Evolutionary conservation across 2,113 vertebrate species (phyloP), one percentile per base, ranked within the genome.

Genomic region (Amazona vittata): DNA sequence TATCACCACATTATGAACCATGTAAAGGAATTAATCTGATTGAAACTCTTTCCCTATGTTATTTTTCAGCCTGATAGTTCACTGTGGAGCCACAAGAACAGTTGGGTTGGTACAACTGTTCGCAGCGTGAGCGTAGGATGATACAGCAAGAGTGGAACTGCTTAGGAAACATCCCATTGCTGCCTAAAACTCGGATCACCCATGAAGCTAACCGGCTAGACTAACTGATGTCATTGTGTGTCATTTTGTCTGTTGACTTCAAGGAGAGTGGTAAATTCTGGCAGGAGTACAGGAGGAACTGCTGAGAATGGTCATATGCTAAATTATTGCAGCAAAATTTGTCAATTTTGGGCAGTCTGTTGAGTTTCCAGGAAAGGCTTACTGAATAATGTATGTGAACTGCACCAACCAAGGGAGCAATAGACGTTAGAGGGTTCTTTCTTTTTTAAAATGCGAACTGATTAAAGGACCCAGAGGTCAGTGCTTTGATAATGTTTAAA

Each of bases 111-210:
- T 70, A 49, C 53, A 71, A 50, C 47, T 68, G n/a, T 70, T 83
- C 4, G 0, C 35, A 46, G 11, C 16, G 7, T 67, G 59, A 93
- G 68, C 46, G 50, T 5, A 4, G 64, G 68, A 47, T 86, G 65
- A 67, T 78, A 83, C 70, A 95, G 71, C 71, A 78, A 86, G 53
- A 90, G 33, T 41, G 52, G 71, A 88, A 63, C 63, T 74, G 31
- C 71, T 82, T 85, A 44, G 73, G 94, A 86, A 95, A 83, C 9
- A 49, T 76, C 39, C 33, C 8, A 4, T 88, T 9, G 2, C 47
- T 92, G 62, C 57, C 52, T 69, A 57, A 75, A 79, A 52, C 63
- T 74, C 20, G 49, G 14, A 63, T 70, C 44, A 53, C 50, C 20
- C 12, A 14, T 1, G 3, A 43, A 70, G 41, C 71, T 67, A 41